Evolutionary conservation across 1,140 invertebrate genomes (phyloP), one percentile per base, ranked within the genome.

Genomic region (Spodoptera frugiperda): DNA sequence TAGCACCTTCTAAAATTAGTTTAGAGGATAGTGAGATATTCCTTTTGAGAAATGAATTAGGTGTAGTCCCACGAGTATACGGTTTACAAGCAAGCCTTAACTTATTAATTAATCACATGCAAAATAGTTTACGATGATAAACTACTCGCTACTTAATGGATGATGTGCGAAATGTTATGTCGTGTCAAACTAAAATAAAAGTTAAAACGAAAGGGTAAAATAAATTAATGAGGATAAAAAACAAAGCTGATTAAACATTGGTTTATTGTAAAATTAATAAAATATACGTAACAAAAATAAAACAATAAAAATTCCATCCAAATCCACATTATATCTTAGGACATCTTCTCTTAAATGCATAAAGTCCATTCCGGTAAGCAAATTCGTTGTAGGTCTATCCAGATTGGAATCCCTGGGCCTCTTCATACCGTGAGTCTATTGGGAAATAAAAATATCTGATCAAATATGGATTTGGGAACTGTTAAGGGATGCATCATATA

Each of bases 351-450:
- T 51, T 90, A 88, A 91, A 91, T 91, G 84, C 86, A 89, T 77
- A 79, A 84, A 88, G 73, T 86, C 83, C 80, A 39, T 70, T 72
- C 55, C 72, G 61, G 78, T 81, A 80, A 86, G 79, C 81, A 81
- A 78, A 82, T 78, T 78, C 77, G 74, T 77, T 80, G 81, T 74
- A 78, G 57, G 55, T 80, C 49, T 71, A 78, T 80, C 86, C 84
- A 77, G 81, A 74, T 54, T 76, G 19, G 63, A 46, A 82, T 59
- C 46, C 83, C 80, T 85, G 74, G 75, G 77, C 77, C 79, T 89
- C 89, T 89, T 93, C 91, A 93, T 78, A 93, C 89, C 44, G 92
- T 93, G 83, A 93, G 92, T 91, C 92, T 93, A 91, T 78, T 89
- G 86, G 82, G 86, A 85, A 88, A 79, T 73, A 67, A 87, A 93